Evolutionary conservation across 2,113 vertebrate species (phyloP).

Genomic region (Todiramphus saurophagus): DNA sequence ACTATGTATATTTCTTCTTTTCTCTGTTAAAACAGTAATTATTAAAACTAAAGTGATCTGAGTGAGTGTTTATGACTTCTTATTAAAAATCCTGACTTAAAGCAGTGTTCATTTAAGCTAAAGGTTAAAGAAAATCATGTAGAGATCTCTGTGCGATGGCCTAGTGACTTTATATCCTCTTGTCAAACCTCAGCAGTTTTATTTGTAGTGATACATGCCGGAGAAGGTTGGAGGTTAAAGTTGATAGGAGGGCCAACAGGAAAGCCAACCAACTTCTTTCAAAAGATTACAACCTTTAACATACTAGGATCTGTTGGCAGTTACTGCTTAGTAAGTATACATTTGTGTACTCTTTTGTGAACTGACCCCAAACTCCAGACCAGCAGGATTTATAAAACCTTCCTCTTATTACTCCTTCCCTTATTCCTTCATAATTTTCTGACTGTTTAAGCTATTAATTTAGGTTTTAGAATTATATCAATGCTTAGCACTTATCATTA

Average conservation of each 20-base stretch:
- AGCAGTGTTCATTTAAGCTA: slow-evolving; percentile 69
- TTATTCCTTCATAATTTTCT: slow-evolving; percentile 62
- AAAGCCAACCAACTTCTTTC: slow-evolving; percentile 83
- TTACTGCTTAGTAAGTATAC: slow-evolving; percentile 72
- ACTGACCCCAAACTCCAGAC: slow-evolving; percentile 77
- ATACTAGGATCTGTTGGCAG: slow-evolving; percentile 78
- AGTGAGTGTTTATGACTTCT: slow-evolving; percentile 82
- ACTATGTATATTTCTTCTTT: slow-evolving; percentile 84
- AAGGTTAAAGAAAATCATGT: slow-evolving; percentile 77
- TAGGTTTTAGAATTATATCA: slow-evolving; percentile 66
- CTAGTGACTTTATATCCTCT: slow-evolving; percentile 82
- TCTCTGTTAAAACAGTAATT: slow-evolving; percentile 87
- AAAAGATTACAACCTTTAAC: slow-evolving; percentile 87
- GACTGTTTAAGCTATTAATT: slow-evolving; percentile 70
- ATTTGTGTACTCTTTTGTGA: slow-evolving; percentile 73
- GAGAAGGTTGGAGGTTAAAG: slow-evolving; percentile 92
- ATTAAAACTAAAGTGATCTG: slow-evolving; percentile 84
- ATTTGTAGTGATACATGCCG: slow-evolving; percentile 86
- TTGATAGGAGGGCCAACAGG: slow-evolving; percentile 89
- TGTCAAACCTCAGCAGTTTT: slow-evolving; percentile 83
- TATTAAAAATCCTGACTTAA: slow-evolving; percentile 73
- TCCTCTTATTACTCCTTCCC: slow-evolving; percentile 50
- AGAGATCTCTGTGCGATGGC: slow-evolving; percentile 77
- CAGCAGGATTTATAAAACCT: slow-evolving; percentile 64
- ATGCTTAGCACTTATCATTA: not conserved